phyloP scores from a whole-genome alignment of 2,888 invertebrate species.

The Luffia ferchaultella region DNA sequence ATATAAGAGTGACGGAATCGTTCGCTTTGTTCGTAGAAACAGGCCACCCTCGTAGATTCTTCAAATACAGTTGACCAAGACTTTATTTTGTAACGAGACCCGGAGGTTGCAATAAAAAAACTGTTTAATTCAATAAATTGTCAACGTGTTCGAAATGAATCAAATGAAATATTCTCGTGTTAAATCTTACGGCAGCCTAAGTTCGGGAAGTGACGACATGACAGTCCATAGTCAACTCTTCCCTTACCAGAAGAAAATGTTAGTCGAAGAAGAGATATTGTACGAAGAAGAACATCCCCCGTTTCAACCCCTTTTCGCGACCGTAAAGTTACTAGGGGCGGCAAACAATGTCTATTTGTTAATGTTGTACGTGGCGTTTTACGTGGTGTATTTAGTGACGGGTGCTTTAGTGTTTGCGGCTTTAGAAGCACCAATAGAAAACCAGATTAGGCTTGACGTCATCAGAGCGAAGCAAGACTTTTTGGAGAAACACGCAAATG shows the following conservation, averaged over 20 bases:
- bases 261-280: conserved; percentile 43
- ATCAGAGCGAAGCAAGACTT: conserved; percentile 63
- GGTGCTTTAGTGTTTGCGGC: conserved; percentile 74
- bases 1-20: conserved; percentile 41
- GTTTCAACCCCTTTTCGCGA: conserved; percentile 47
- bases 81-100: conserved; percentile 2
- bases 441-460: conserved; percentile 55
- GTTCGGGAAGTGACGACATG: conserved; percentile 55
- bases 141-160: conserved; percentile 25
- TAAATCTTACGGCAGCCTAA: conserved; percentile 56
- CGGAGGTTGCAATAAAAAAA: neutral
- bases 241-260: conserved; percentile 52
- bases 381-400: conserved; percentile 67
- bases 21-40: conserved; percentile 49
- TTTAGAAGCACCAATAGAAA: conserved; percentile 72
- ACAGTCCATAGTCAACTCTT: conserved; percentile 50
- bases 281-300: conserved; percentile 55
- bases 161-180: conserved; percentile 36
- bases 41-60: conserved; percentile 56
- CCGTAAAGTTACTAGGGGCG: conserved; percentile 54
- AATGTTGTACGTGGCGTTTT: conserved; percentile 63
- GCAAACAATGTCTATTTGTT: conserved; percentile 63
- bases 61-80: conserved; percentile 59
- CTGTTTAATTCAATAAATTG: conserved; percentile 2
- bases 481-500: conserved; percentile 62